phyloP scores from a whole-genome alignment of 37 sponge, comb jelly and placozoan species.

The Mnemiopsis leidyi region DNA sequence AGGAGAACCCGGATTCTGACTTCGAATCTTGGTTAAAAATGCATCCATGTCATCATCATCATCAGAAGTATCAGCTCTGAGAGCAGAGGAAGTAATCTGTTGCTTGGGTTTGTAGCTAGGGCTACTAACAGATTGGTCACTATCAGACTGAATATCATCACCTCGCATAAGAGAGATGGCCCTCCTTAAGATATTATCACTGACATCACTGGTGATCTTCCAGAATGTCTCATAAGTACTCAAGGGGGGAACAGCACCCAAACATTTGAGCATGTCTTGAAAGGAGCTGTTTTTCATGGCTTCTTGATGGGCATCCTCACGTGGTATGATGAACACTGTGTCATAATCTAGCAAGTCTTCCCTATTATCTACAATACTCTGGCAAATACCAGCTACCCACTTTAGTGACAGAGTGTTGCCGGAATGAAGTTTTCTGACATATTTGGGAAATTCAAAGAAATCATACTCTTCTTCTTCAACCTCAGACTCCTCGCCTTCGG shows the following conservation, averaged over 20 bases:
- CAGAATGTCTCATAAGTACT: conserved; percentile 57
- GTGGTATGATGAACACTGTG: conserved; percentile 12
- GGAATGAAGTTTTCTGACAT: neutral
- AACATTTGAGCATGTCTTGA: conserved; percentile 20
- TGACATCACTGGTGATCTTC: conserved; percentile 64
- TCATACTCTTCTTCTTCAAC: conserved; percentile 38
- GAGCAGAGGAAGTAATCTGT: neutral
- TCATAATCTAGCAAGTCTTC: conserved; percentile 51
- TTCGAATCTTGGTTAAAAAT: neutral
- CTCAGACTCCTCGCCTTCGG: neutral
- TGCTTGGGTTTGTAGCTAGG: neutral
- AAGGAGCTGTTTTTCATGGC: neutral
- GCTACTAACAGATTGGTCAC: neutral
- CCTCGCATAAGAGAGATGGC: neutral
- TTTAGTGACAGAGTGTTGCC: neutral
- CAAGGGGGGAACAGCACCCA: conserved; percentile 37
- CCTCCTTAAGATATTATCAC: conserved; percentile 59
- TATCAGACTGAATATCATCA: neutral
- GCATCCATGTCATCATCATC: conserved; percentile 19
- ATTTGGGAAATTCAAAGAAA: conserved; percentile 32
- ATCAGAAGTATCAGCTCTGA: neutral
- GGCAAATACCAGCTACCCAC: conserved; percentile 40
- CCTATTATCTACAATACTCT: neutral
- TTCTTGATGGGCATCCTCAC: neutral
- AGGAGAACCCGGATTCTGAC: neutral